phyloP scores from a whole-genome alignment of 2,888 invertebrate species.

The Andrena haemorrhoa region DNA sequence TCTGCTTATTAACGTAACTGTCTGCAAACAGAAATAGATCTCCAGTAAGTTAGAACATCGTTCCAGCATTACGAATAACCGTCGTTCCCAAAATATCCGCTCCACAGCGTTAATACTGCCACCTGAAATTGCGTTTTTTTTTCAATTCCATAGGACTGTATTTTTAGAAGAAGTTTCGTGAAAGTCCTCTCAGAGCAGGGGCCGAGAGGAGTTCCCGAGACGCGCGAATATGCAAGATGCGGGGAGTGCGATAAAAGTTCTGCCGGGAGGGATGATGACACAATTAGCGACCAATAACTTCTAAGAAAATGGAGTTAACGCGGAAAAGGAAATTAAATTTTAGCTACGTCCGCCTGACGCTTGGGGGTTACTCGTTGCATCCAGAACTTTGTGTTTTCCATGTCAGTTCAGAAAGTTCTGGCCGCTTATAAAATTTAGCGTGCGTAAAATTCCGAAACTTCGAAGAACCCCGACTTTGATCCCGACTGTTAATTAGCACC shows the following conservation, averaged over 20 bases:
- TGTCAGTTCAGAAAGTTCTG: conserved; percentile 19
- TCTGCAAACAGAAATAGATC: conserved; percentile 6
- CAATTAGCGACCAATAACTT: conserved; percentile 50
- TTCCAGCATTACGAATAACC: background rate
- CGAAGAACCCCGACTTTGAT: background rate
- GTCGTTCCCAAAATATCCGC: background rate
- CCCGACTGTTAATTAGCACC: background rate
- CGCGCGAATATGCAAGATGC: background rate
- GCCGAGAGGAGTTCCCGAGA: background rate
- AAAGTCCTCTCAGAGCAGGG: background rate
- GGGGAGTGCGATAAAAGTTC: background rate
- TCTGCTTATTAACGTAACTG: conserved; percentile 1
- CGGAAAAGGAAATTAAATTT: conserved; percentile 50
- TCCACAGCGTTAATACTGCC: background rate
- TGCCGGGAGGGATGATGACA: conserved; percentile 22
- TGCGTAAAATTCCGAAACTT: conserved; percentile 11
- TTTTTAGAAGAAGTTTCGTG: background rate
- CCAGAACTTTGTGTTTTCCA: conserved; percentile 15
- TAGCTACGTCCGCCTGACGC: conserved; percentile 1
- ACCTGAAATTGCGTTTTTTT: background rate
- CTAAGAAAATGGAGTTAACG: conserved; percentile 43
- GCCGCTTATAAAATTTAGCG: conserved; percentile 17
- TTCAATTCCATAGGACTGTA: background rate
- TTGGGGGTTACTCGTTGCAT: conserved; percentile 20
- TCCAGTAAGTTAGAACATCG: background rate